Base-by-base conservation (phyloP, 2,888 invertebrate genomes). In the Ceriagrion tenellum region DNA sequence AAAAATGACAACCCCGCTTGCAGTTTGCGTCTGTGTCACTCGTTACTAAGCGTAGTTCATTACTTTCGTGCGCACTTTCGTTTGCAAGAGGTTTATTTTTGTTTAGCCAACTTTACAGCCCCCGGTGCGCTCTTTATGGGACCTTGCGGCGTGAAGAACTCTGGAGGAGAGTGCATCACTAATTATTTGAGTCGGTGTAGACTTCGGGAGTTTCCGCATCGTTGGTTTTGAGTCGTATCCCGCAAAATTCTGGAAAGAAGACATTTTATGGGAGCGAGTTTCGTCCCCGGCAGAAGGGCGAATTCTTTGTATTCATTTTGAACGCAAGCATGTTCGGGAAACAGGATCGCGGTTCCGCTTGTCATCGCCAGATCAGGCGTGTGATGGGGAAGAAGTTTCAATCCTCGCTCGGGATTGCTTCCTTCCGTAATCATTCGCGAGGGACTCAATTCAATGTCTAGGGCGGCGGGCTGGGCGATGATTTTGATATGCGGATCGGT, bases 41-140 rank as follows among this genome's bases (percentile, higher is more conserved):
- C 12, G 0, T 81, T 81, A 81, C 16, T 35, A 35, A 81, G 81
- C 81, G 81, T 35, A 81, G 81, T 35, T 81, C 81, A 30, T 81
- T 81, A 81, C 81, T 81, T 81, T 81, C 35, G 18, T 81, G 81
- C 81, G 81, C 81, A 30, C 30, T 81, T 81, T 81, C 81, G 16
- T 81, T 81, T 81, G 30, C 81, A 35, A 8, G 30, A 35, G 81
- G 81, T 18, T 81, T 81, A 8, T 13, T 81, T 81, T 69, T 69
- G 3, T 8, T 47, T 47, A 47, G 13, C 10, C 20, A 6, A 59
- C 35, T 16, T 30, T 4, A 16, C 81, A 81, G 35, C 81, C 81
- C 81, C 81, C 35, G 13, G 30, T 6, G n/a, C 81, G 81, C 26
- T 3, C 26, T 3, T 81, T 4, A 35, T 35, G 81, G 81, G 35